Conservation (phyloP, 2,797 vertebrate species). For the Anguilla anguilla region DNA sequence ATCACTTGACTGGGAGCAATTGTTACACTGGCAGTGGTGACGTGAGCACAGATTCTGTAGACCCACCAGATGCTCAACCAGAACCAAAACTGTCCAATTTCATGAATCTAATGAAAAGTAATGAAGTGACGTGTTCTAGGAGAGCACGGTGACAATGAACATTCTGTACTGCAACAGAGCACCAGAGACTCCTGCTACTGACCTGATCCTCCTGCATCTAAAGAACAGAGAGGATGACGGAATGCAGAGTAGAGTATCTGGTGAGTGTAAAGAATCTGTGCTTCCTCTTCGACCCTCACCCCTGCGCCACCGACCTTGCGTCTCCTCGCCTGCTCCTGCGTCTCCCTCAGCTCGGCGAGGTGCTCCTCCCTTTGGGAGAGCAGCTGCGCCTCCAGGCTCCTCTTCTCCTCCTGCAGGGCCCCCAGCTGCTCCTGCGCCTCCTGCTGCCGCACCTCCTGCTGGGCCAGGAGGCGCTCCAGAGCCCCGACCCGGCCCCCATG, state of each 20-base stretch:
- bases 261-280: neutral
- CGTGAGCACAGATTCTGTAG: no score
- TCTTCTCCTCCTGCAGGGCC: constrained; percentile 55
- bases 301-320: constrained; percentile 45
- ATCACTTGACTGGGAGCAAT: neutral
- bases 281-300: neutral
- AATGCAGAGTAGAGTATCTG: neutral
- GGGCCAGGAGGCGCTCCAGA: constrained; percentile 66
- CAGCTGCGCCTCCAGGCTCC: constrained; percentile 60
- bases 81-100: no score
- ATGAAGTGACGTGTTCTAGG: no score
- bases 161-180: no score
- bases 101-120: no score
- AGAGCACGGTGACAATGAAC: no score
- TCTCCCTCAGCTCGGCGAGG: constrained; percentile 48
- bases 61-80: no score
- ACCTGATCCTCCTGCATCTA: neutral
- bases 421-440: constrained; percentile 51
- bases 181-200: no score
- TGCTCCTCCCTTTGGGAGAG: constrained; percentile 49
- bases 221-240: neutral
- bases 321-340: constrained; percentile 48
- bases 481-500: constrained; percentile 44
- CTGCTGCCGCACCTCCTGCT: constrained; percentile 69
- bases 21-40: neutral